Evolutionary conservation across 1,140 invertebrate genomes (phyloP).

Genomic region (Pogonomyrmex californicus): DNA sequence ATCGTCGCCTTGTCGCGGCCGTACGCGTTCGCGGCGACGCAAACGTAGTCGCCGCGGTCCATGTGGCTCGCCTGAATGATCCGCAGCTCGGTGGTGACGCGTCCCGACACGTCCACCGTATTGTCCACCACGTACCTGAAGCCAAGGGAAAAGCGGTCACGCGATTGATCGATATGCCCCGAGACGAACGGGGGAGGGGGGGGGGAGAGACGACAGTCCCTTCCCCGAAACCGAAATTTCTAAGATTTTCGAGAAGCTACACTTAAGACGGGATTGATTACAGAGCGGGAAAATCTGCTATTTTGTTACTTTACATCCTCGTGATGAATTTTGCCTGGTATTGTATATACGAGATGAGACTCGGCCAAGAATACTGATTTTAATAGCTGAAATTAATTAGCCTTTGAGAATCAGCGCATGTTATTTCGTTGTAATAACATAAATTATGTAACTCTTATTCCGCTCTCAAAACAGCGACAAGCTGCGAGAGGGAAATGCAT

Average conservation of each 20-base stretch:
- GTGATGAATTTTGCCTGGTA: background rate
- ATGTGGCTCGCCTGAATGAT: slow-evolving; percentile 88
- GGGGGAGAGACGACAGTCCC: too few relatives aligned
- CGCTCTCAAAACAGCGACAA: background rate
- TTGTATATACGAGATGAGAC: background rate
- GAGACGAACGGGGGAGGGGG: background rate
- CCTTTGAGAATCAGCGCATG: background rate
- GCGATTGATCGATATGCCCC: slow-evolving; percentile 30
- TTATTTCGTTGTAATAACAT: slow-evolving; percentile 16
- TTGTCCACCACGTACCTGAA: slow-evolving; percentile 87
- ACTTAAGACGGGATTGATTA: background rate
- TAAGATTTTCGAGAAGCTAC: background rate
- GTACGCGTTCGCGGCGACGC: slow-evolving; percentile 90
- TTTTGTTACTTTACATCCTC: background rate
- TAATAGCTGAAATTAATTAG: background rate
- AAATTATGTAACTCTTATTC: slow-evolving; percentile 5
- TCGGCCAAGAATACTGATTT: background rate
- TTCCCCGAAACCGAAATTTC: background rate
- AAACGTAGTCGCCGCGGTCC: slow-evolving; percentile 91
- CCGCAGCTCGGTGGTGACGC: slow-evolving; percentile 88
- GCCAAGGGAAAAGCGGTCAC: slow-evolving; percentile 15
- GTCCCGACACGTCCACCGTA: slow-evolving; percentile 83
- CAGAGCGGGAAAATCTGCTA: background rate
- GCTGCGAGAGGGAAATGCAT: background rate
- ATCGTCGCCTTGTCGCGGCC: slow-evolving; percentile 90